Conservation (phyloP, 92 coral and sea anemone species). For the Epizoanthus fatuus region DNA sequence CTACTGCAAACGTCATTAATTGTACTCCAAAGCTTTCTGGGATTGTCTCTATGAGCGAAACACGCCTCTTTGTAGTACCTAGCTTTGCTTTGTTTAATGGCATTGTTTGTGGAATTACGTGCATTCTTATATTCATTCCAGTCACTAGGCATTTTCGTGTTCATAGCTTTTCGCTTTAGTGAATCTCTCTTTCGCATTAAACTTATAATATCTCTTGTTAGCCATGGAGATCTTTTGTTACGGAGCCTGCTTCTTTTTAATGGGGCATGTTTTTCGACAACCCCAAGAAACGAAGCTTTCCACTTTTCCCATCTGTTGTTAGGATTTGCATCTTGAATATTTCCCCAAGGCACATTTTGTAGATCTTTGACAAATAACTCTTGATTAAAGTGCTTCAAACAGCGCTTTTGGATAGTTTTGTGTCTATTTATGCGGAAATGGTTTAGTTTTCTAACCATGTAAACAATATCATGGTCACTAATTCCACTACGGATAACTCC, state of each 20-base stretch:
- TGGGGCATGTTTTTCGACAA: slow-evolving; percentile 33
- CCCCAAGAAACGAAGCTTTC: not conserved
- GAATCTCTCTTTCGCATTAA: slow-evolving; percentile 27
- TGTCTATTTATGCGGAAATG: slow-evolving; percentile 29
- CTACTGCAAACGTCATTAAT: slow-evolving; percentile 25
- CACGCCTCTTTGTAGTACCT: slow-evolving; percentile 37
- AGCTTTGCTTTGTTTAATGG: slow-evolving; percentile 37
- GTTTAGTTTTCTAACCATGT: slow-evolving; percentile 29
- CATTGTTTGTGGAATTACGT: slow-evolving; percentile 30
- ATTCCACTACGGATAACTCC: slow-evolving; percentile 37
- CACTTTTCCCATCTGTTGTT: slow-evolving; percentile 15
- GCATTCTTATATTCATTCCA: slow-evolving; percentile 21
- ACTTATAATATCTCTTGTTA: slow-evolving; percentile 18
- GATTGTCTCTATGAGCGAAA: slow-evolving; percentile 24
- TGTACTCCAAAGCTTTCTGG: slow-evolving; percentile 39
- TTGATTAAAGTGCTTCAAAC: slow-evolving; percentile 17
- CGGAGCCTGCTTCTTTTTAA: slow-evolving; percentile 6
- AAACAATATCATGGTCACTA: slow-evolving; percentile 22
- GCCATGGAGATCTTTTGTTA: slow-evolving; percentile 36
- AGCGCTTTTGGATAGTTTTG: slow-evolving; percentile 11
- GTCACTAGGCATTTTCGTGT: slow-evolving; percentile 1
- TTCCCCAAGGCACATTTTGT: slow-evolving; percentile 6
- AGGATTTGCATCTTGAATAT: slow-evolving; percentile 11
- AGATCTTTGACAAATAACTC: slow-evolving; percentile 9
- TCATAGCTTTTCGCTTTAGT: slow-evolving; percentile 11